Conservation (phyloP, 2,797 vertebrate genomes). For the Vireo griseus region DNA sequence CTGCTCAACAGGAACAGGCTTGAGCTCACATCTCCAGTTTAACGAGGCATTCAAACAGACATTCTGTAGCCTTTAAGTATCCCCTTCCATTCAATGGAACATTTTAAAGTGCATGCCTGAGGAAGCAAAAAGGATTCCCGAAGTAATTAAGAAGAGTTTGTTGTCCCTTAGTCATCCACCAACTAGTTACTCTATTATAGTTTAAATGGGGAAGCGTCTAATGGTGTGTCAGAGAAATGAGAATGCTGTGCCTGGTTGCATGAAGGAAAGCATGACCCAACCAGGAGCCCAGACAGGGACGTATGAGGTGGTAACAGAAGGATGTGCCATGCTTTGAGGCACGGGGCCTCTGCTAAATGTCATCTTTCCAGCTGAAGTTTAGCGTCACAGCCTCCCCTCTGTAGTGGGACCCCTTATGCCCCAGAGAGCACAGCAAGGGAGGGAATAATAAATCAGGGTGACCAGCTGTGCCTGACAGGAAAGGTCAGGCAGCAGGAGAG, state of each 20-base stretch:
- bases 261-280: neutral
- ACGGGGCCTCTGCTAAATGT: neutral
- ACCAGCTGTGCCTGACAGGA: neutral
- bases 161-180: neutral
- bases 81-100: neutral
- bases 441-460: neutral
- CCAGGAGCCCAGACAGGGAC: neutral
- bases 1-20: neutral
- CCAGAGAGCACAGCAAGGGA: accelerated
- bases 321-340: neutral
- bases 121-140: neutral
- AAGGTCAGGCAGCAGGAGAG: neutral
- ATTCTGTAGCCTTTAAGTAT: neutral
- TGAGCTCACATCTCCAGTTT: neutral
- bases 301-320: neutral
- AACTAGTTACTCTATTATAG: neutral
- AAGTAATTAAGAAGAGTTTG: neutral
- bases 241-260: neutral
- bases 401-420: neutral
- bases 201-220: neutral
- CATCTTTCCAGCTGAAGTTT: neutral
- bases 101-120: neutral
- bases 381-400: accelerated
- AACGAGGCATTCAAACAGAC: neutral
- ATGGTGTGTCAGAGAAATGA: neutral